phyloP scores from a whole-genome alignment of 2,888 invertebrate species.

The Hybos culiciformis region DNA sequence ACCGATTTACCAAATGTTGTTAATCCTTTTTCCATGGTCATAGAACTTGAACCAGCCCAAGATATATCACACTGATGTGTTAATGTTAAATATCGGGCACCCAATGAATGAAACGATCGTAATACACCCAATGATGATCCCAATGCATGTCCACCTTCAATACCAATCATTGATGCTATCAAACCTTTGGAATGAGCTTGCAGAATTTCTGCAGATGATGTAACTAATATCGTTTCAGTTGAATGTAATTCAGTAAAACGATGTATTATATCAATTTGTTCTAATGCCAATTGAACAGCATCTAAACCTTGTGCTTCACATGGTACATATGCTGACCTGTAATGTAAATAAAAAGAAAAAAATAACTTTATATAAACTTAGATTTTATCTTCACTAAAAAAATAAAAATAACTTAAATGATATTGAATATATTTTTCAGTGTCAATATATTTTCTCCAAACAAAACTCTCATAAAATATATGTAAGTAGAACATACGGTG shows the following conservation, averaged over 20 bases:
- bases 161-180: constrained; percentile 78
- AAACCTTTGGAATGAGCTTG: constrained; percentile 61
- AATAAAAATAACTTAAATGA: too few species aligned
- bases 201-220: constrained; percentile 54
- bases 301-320: constrained; percentile 72
- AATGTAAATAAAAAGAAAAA: too few species aligned
- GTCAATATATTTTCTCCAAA: too few species aligned
- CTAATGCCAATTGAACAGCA: constrained; percentile 70
- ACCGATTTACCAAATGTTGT: constrained; percentile 60
- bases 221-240: constrained; percentile 57
- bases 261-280: constrained; percentile 71
- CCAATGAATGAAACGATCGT: constrained; percentile 77
- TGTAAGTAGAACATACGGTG: too few species aligned
- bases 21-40: constrained; percentile 44
- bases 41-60: constrained; percentile 57
- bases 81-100: constrained; percentile 77
- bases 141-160: constrained; percentile 85
- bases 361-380: too few species aligned
- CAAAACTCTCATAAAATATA: too few species aligned
- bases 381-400: too few species aligned
- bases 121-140: constrained; percentile 80
- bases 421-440: too few species aligned
- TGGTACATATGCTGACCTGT: constrained; percentile 68
- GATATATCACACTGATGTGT: constrained; percentile 87
- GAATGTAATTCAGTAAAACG: constrained; percentile 56